phyloP scores from a whole-genome alignment of 2,888 invertebrate species.

The Amphipyra tragopoginis region DNA sequence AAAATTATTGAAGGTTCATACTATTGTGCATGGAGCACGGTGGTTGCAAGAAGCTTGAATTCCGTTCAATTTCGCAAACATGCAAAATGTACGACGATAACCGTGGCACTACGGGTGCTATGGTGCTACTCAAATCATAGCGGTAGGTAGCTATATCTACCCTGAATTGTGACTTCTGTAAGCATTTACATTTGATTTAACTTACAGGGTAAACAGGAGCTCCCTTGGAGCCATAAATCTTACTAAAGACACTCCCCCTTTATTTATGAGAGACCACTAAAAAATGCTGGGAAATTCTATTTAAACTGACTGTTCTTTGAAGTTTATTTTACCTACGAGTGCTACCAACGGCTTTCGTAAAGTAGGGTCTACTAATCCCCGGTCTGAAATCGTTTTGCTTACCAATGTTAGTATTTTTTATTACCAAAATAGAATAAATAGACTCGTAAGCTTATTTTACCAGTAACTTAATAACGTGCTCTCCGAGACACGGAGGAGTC shows the following conservation, averaged over 20 bases:
- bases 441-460: no score
- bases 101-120: slow-evolving; percentile 5
- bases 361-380: no score
- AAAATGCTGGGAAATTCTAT: slow-evolving; percentile 17
- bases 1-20: not conserved
- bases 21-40: not conserved
- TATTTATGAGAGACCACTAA: slow-evolving; percentile 22
- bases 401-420: no score
- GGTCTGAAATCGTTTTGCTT: no score
- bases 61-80: slow-evolving; percentile 2
- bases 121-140: slow-evolving; percentile 30
- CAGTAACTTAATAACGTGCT: no score
- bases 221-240: slow-evolving; percentile 24
- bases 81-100: slow-evolving; percentile 8
- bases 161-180: slow-evolving; percentile 16
- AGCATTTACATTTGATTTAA: slow-evolving; percentile 23
- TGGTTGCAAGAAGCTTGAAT: not conserved
- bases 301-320: slow-evolving; percentile 8
- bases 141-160: slow-evolving; percentile 1
- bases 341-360: not conserved
- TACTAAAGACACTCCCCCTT: slow-evolving; percentile 10
- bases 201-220: slow-evolving; percentile 9
- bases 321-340: not conserved
- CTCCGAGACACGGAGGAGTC: no score
- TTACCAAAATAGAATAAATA: no score